These are phyloP conservation scores for Margarornis squamiger DNA, from an alignment of 2,797 vertebrate genomes.

Conservation along the genomic window DNA sequence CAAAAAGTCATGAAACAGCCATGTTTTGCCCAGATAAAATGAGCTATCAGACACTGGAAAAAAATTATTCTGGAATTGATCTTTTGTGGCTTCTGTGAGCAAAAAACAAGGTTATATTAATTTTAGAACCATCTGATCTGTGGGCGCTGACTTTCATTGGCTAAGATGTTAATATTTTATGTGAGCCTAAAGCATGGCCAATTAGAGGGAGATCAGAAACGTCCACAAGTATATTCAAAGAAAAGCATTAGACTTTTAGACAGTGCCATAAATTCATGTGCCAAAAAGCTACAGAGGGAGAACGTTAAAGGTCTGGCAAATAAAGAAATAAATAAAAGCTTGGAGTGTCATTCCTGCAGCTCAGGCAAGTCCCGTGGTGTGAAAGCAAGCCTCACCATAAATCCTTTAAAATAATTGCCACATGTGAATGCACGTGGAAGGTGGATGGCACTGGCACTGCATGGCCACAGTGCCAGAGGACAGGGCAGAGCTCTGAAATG, in stretches of 20 bases:
- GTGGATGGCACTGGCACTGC: background rate
- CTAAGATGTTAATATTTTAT: constrained; percentile 71
- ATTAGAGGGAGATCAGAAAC: constrained; percentile 72
- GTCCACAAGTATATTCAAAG: constrained; percentile 70
- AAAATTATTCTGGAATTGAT: constrained; percentile 51
- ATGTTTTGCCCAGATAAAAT: constrained; percentile 26
- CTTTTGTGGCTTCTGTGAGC: constrained; percentile 45
- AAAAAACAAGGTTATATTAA: constrained; percentile 67
- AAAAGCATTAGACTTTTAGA: constrained; percentile 59
- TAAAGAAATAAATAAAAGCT: constrained; percentile 50
- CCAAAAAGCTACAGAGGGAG: constrained; percentile 50
- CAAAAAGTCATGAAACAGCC: constrained; percentile 1
- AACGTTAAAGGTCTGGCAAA: constrained; percentile 36
- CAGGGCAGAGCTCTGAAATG: fast-evolving
- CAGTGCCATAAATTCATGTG: constrained; percentile 14
- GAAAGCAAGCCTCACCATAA: background rate
- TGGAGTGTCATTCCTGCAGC: constrained; percentile 5
- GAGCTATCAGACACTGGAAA: constrained; percentile 13
- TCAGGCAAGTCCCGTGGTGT: background rate
- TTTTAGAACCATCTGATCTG: constrained; percentile 66
- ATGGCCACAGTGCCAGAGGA: background rate
- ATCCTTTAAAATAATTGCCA: background rate
- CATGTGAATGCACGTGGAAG: background rate
- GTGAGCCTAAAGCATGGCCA: constrained; percentile 71
- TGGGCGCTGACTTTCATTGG: constrained; percentile 66